Evolutionary conservation across 2,113 vertebrate genomes (phyloP).

Genomic region (Misgurnus mizolepis): DNA sequence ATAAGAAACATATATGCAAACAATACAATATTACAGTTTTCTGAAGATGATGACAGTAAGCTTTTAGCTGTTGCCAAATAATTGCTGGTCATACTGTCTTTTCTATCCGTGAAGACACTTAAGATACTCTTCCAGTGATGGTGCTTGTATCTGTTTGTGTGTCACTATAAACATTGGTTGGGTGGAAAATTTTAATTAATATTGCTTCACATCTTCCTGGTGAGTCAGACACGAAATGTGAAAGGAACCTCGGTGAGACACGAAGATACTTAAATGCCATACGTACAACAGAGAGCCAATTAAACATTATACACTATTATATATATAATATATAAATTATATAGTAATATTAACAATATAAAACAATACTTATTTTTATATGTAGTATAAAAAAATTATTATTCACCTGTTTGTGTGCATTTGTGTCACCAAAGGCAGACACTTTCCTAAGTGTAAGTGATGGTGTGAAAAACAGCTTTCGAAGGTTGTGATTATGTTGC

Average conservation of each 20-base stretch:
- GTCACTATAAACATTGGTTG: slow-evolving; percentile 20
- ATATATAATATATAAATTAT: too few relatives aligned
- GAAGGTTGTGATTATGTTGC: slow-evolving; percentile 31
- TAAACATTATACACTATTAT: too few relatives aligned
- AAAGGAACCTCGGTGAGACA: slow-evolving; percentile 11
- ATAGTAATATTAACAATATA: too few relatives aligned
- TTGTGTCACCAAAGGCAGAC: slow-evolving; percentile 12
- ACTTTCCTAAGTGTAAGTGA: slow-evolving; percentile 29
- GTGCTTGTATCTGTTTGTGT: slow-evolving; percentile 17
- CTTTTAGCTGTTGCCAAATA: background rate
- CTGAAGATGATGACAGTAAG: background rate
- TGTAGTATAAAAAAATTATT: background rate
- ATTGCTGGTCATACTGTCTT: background rate
- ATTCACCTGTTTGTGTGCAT: slow-evolving; percentile 23
- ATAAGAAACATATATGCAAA: background rate
- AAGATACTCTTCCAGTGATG: background rate
- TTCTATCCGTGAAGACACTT: background rate
- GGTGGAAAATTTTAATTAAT: slow-evolving; percentile 29
- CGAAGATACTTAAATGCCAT: background rate
- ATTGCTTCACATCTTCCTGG: slow-evolving; percentile 23
- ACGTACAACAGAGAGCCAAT: background rate
- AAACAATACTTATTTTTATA: too few relatives aligned
- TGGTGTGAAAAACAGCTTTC: slow-evolving; percentile 38
- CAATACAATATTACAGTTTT: background rate
- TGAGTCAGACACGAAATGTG: slow-evolving; percentile 23